Conservation (phyloP, 2,888 invertebrate species). For the Rhynchonema sp. region DNA sequence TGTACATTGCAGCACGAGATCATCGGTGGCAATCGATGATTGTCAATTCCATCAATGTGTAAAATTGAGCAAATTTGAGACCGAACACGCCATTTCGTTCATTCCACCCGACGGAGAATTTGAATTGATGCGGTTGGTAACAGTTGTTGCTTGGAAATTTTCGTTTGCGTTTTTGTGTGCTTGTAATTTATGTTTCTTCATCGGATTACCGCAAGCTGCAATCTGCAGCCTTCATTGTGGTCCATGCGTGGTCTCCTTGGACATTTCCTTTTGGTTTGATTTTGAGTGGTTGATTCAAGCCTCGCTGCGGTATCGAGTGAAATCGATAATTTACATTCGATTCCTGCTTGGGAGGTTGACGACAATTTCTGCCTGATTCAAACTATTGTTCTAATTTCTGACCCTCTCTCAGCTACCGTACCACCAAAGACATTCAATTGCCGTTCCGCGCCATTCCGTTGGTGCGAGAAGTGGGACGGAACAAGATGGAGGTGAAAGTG, state of each 20-base stretch:
- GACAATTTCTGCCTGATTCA: too few relatives aligned
- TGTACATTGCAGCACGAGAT: conserved; percentile 49
- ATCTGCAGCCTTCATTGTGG: too few relatives aligned
- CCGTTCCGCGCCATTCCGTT: conserved; percentile 98
- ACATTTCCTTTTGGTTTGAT: not conserved
- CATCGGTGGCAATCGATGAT: conserved; percentile 98
- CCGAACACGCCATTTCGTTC: conserved; percentile 98
- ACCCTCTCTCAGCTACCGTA: conserved; percentile 55
- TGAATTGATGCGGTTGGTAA: conserved; percentile 73
- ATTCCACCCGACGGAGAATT: conserved; percentile 99
- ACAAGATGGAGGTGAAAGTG: conserved; percentile 99
- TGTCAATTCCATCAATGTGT: conserved; percentile 99
- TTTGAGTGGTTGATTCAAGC: too few relatives aligned
- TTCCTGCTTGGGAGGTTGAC: too few relatives aligned
- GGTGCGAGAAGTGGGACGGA: conserved; percentile 89
- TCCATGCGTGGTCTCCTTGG: too few relatives aligned
- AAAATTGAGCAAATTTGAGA: conserved; percentile 96
- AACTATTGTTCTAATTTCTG: not conserved
- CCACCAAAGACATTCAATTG: conserved; percentile 95
- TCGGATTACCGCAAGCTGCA: too few relatives aligned
- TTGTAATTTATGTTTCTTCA: too few relatives aligned
- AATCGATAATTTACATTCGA: too few relatives aligned
- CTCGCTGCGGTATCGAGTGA: too few relatives aligned
- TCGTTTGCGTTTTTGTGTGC: too few relatives aligned
- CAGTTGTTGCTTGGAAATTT: not conserved